Evolutionary conservation across 35 echinoderm and acorn worm genomes (phyloP).

Genomic region (Antedon bifida): DNA sequence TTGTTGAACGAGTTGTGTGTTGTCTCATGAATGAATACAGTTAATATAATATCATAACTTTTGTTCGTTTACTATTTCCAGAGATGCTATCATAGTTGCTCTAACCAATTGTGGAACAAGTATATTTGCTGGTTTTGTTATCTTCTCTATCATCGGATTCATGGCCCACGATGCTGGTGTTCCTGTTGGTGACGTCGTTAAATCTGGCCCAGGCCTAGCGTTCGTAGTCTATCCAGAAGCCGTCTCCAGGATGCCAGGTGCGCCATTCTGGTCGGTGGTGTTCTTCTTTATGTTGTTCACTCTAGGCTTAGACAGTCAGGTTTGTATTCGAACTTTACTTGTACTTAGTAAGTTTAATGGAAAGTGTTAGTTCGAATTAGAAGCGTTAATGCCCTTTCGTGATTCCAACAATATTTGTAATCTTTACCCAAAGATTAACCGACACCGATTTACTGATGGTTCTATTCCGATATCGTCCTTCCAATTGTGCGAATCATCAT

Average conservation of each 20-base stretch:
- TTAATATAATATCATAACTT: too few relatives aligned
- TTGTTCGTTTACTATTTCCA: neutral
- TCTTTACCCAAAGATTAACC: too few relatives aligned
- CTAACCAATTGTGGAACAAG: slow-evolving; percentile 51
- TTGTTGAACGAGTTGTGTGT: too few relatives aligned
- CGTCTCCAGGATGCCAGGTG: neutral
- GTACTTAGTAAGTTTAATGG: too few relatives aligned
- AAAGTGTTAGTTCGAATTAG: too few relatives aligned
- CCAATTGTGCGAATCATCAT: too few relatives aligned
- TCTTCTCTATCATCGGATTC: slow-evolving; percentile 57
- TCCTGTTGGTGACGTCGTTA: slow-evolving; percentile 22
- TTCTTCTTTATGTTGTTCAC: neutral
- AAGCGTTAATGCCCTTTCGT: too few relatives aligned
- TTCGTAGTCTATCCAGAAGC: neutral
- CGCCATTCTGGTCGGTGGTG: neutral
- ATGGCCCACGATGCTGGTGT: slow-evolving; percentile 39
- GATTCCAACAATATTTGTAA: too few relatives aligned
- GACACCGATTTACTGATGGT: too few relatives aligned
- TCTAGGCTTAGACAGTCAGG: neutral
- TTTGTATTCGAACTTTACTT: neutral
- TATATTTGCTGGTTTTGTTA: slow-evolving; percentile 42
- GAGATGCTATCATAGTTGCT: slow-evolving; percentile 55
- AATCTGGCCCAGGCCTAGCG: slow-evolving; percentile 8
- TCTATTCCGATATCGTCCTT: too few relatives aligned
- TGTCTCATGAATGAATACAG: too few relatives aligned